Conservation (phyloP, 2,888 invertebrate species). For the Tetragonisca angustula region DNA sequence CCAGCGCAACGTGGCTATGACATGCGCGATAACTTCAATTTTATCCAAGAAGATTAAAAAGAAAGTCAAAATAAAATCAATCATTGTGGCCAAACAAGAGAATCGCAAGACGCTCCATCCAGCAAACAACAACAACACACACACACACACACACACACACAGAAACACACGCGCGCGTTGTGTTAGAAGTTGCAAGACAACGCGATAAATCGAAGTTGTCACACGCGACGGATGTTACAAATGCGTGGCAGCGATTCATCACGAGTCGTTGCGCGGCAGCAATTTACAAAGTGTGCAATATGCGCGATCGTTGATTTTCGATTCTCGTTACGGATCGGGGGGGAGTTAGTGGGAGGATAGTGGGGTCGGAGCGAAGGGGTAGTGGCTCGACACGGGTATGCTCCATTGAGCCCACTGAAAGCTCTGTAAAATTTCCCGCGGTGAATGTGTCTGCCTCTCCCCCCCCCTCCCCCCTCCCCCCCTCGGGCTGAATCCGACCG, state of each 20-base stretch:
- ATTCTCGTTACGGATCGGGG: conserved; percentile 16
- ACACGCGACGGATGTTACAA: conserved; percentile 19
- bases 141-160: too few species aligned
- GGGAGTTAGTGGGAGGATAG: too few species aligned
- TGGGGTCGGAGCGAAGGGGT: too few species aligned
- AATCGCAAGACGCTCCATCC: too few species aligned
- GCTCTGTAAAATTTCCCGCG: conserved; percentile 27
- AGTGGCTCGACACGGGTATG: not conserved
- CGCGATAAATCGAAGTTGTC: conserved; percentile 16
- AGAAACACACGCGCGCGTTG: too few species aligned
- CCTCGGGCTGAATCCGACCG: conserved; percentile 8
- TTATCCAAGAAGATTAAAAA: too few species aligned
- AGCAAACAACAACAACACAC: not conserved
- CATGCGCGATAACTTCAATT: too few species aligned
- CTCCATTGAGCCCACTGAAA: conserved; percentile 36
- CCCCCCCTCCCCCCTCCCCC: too few species aligned
- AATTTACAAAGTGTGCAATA: conserved; percentile 37
- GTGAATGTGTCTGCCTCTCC: conserved; percentile 17
- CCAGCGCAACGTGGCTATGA: too few species aligned
- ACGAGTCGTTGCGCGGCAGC: conserved; percentile 26
- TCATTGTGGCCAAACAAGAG: too few species aligned
- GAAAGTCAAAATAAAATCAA: too few species aligned
- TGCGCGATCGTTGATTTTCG: conserved; percentile 32
- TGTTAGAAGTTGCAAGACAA: not conserved
- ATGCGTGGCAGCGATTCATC: conserved; percentile 29